Base-by-base conservation (phyloP, 2,797 vertebrate species). In the Cynopterus sphinx region DNA sequence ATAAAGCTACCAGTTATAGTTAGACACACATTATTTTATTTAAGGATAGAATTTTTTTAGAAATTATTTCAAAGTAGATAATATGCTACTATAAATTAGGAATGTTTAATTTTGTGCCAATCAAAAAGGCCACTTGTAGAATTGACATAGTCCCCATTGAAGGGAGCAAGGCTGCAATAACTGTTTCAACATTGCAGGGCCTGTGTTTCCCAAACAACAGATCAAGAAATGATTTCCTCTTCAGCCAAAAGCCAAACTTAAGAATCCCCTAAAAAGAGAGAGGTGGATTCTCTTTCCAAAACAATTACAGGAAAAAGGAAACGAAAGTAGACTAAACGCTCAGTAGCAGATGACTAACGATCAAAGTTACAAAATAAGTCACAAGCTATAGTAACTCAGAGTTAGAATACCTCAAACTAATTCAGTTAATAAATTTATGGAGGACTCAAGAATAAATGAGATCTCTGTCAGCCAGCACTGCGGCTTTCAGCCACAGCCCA, bases 51-150 rank as follows among this genome's bases (percentile, higher is more conserved):
- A 19, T 83, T 9, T 22, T 33, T 82, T 87, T 57, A 28, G 33
- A 83, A 78, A 43, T 57, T 65, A 73, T 85, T 92, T 94, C 6
- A 61, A 89, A 73, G 24, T 71, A 41, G 9, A n/a, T 43, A 59
- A 3, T 43, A 57, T 28, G 39, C 31, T 79, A 4, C 4, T 78
- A 71, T 86, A 61, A 71, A 71, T 7, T 33, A 87, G 9, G 3
- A 53, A 71, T 39, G 3, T 65, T 53, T 55, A 86, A 68, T 63
- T 61, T 3, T 51, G 79, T 78, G 19, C 2, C 13, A 39, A 15
- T 43, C 68, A 10, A 43, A 70, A 36, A 13, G 36, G 4, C 0
- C 11, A 55, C 1, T 67, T 82, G 6, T 28, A 24, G 22, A 78
- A 79, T 11, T 61, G 11, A 61, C 87, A 61, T 83, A 39, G 7